phyloP scores from a whole-genome alignment of 2,888 invertebrate species.

The Tipula helvola region DNA sequence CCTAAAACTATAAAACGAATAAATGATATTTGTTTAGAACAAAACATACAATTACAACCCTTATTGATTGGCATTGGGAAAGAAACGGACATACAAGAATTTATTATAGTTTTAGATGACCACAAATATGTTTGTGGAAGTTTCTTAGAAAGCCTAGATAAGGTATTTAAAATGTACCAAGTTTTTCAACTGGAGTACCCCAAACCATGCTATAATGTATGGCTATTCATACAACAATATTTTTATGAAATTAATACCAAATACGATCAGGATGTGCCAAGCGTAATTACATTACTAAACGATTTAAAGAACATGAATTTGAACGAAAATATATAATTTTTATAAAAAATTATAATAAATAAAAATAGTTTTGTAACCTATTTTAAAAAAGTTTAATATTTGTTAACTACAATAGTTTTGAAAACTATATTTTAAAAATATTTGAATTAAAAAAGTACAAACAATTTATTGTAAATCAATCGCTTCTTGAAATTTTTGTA shows the following conservation, averaged over 20 bases:
- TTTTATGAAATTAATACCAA: neutral
- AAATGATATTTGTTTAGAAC: neutral
- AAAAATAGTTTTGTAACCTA: neutral
- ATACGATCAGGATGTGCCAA: neutral
- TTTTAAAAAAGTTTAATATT: neutral
- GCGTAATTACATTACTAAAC: neutral
- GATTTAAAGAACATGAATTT: neutral
- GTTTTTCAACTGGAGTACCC: neutral
- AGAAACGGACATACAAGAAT: neutral
- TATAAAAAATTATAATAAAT: neutral
- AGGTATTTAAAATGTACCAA: neutral
- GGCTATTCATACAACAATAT: neutral
- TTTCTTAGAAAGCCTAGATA: neutral
- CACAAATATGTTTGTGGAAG: neutral
- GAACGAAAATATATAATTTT: neutral
- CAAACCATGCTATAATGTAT: neutral
- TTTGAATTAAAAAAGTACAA: no score
- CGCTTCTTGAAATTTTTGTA: no score
- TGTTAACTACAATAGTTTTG: no score
- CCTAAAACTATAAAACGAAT: neutral
- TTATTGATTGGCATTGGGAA: neutral
- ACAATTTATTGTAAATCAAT: no score
- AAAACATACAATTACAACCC: neutral
- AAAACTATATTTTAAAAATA: no score
- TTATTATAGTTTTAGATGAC: neutral